Base-by-base conservation (phyloP, 2,888 invertebrate genomes). In the Melipona beecheii region DNA sequence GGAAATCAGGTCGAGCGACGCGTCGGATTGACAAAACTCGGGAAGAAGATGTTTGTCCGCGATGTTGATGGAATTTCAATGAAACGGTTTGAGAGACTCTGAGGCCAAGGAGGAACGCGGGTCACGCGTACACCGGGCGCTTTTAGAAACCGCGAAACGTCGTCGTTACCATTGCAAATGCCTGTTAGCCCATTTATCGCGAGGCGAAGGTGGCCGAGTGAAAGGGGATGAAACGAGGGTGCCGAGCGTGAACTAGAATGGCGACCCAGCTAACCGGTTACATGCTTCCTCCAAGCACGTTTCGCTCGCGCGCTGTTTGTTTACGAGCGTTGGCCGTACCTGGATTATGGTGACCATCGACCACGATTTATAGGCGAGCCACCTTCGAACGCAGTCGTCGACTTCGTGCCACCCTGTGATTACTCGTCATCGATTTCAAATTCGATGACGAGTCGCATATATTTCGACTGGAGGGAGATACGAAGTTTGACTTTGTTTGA, bases 151-250 rank as follows among this genome's bases (percentile, higher is more conserved):
- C 36, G 75, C 78, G 82, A 80, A 81, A 84, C 75, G 86, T 78
- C 85, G 78, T 88, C 86, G 84, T 87, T 87, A 83, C 87, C 85
- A 88, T 80, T 85, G 88, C 87, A 85, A 85, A 88, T 88, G 74
- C 89, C 79, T 81, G 85, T 84, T 88, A 80, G 58, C 56, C 74
- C 73, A 76, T 80, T 73, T 78, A 74, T 83, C 79, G 75, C 50
- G 65, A 43, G 43, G 43, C 43, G 9, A 54, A 80, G 85, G 85
- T 73, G 65, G 58, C 64, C 68, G 60, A 50, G 43, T 64, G 54
- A 70, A 65, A 68, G 56, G 75, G 75, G 72, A 49, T 36, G 58
- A 71, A 66, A 82, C 50, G 68, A 56, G 75, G 36, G 19, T 54
- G 68, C n/a, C 64, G 58, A 75, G 62, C 27, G 72, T 43, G 43